Conservation (phyloP, 2,113 vertebrate species). For the Benitochromis conjunctus region DNA sequence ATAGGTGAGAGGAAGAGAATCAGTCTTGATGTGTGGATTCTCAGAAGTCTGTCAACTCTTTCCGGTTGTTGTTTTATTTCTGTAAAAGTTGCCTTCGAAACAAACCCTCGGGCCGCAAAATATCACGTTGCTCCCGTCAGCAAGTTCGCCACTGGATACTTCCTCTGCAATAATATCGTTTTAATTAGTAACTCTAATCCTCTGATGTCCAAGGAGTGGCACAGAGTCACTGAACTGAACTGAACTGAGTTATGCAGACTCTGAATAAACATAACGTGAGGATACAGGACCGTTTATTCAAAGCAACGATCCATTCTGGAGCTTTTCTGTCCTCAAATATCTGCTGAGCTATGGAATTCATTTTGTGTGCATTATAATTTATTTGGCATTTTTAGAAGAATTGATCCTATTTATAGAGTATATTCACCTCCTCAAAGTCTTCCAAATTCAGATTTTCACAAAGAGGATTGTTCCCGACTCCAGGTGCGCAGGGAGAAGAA, state of each 20-base stretch:
- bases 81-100: neutral
- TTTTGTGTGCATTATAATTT: neutral
- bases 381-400: neutral
- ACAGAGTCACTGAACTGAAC: neutral
- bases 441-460: neutral
- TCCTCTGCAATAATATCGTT: neutral
- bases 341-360: neutral
- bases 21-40: neutral
- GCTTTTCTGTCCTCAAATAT: neutral
- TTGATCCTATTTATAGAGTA: neutral
- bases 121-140: neutral
- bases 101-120: neutral
- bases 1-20: neutral
- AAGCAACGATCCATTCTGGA: neutral
- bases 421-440: neutral
- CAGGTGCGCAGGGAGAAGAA: conserved; percentile 20
- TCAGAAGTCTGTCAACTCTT: neutral
- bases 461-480: conserved; percentile 3
- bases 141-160: neutral
- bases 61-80: neutral
- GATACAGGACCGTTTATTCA: neutral
- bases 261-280: neutral
- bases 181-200: neutral
- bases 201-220: neutral
- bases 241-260: neutral